phyloP scores from a whole-genome alignment of 2,113 vertebrate species.

The Bothrops jararaca region DNA sequence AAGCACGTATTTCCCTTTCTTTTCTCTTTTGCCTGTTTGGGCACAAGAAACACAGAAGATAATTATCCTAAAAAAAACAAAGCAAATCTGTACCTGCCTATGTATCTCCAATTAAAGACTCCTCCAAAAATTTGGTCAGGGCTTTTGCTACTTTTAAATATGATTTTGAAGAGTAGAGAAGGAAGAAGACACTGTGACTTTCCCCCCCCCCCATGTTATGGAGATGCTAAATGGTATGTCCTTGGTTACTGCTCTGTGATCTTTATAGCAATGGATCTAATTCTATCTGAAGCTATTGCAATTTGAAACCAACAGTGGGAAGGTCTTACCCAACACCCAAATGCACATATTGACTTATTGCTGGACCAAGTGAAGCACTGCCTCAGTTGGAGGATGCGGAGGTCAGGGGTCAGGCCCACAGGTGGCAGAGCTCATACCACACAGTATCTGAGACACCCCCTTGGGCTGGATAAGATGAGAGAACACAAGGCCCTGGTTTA shows the following conservation, averaged over 20 bases:
- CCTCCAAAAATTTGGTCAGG: background rate
- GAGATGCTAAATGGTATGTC: background rate
- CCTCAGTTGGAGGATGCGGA: background rate
- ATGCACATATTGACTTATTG: background rate
- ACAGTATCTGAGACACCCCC: background rate
- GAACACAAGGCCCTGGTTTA: background rate
- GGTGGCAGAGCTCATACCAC: background rate
- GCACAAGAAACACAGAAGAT: background rate
- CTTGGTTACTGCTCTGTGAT: background rate
- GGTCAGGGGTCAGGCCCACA: background rate
- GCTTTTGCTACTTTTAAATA: background rate
- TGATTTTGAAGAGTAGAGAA: background rate
- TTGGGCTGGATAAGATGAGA: background rate
- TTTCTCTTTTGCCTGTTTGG: background rate
- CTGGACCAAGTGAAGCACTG: background rate
- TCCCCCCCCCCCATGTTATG: rapidly evolving
- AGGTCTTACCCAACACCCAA: background rate
- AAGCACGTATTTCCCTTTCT: background rate
- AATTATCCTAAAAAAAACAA: background rate
- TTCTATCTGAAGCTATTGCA: background rate
- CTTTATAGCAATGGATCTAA: background rate
- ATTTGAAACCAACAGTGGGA: background rate
- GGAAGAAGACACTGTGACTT: background rate
- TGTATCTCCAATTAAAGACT: background rate
- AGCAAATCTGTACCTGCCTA: background rate